phyloP scores from a whole-genome alignment of 2,113 vertebrate species.

The Cervus canadensis region DNA sequence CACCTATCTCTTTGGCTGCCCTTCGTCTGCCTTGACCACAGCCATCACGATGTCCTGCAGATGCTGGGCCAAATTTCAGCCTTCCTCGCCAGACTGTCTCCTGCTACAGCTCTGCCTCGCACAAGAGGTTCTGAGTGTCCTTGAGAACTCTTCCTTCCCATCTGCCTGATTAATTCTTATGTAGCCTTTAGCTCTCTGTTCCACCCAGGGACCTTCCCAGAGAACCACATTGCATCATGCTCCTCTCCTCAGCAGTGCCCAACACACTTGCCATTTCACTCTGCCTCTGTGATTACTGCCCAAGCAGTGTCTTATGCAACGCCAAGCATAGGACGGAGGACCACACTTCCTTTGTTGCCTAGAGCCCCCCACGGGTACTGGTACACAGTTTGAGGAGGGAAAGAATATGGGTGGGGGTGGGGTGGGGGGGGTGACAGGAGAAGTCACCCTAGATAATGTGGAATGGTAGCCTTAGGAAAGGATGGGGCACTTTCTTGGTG shows the following conservation, averaged over 20 bases:
- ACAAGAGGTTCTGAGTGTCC: neutral
- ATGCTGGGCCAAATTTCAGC: neutral
- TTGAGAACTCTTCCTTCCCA: neutral
- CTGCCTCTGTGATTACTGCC: neutral
- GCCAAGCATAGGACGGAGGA: neutral
- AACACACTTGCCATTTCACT: neutral
- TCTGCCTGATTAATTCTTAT: neutral
- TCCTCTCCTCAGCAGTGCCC: neutral
- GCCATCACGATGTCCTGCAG: neutral
- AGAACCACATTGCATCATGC: neutral
- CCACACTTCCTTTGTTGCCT: rapidly evolving
- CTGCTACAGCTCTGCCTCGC: neutral
- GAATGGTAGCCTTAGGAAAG: neutral
- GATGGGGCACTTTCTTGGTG: neutral
- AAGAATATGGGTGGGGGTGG: neutral
- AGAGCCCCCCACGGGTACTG: too few relatives aligned
- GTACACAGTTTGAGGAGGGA: neutral
- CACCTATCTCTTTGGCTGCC: neutral
- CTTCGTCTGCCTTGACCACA: neutral
- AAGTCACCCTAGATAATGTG: neutral
- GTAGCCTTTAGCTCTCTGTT: neutral
- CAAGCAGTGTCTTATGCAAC: rapidly evolving
- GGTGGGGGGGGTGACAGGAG: neutral
- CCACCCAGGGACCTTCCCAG: neutral
- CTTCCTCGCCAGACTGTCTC: neutral